Conservation (phyloP, 2,113 vertebrate genomes). For the Python bivittatus region DNA sequence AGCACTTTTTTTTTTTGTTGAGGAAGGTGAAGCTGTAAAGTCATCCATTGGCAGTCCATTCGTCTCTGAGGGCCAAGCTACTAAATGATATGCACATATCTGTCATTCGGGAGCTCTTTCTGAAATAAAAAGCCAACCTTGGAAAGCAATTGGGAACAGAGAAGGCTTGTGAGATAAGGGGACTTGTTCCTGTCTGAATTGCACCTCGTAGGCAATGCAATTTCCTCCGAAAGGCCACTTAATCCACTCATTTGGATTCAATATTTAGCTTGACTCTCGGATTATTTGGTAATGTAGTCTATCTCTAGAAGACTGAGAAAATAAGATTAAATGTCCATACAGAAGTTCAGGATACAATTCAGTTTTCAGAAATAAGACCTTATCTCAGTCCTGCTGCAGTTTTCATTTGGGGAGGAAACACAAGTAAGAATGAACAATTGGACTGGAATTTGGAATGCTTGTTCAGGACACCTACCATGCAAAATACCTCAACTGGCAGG, state of each 20-base stretch:
- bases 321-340: not conserved
- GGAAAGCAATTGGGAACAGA: not conserved
- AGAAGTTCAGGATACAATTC: not conserved
- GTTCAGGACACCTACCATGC: not conserved
- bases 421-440: not conserved
- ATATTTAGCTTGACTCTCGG: not conserved
- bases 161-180: not conserved
- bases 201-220: not conserved
- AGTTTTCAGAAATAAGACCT: not conserved
- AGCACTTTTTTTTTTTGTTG: not conserved
- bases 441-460: not conserved
- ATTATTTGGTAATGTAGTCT: not conserved
- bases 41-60: not conserved
- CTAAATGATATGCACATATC: not conserved
- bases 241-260: not conserved
- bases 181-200: not conserved
- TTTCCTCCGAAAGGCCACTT: not conserved
- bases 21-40: not conserved
- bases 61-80: not conserved
- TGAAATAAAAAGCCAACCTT: not conserved
- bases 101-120: not conserved
- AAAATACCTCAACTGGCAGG: not conserved
- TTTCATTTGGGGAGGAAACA: not conserved
- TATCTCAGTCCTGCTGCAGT: not conserved
- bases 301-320: not conserved